Conservation (phyloP, 2,888 invertebrate genomes). For the Ptilodon capucinus region DNA sequence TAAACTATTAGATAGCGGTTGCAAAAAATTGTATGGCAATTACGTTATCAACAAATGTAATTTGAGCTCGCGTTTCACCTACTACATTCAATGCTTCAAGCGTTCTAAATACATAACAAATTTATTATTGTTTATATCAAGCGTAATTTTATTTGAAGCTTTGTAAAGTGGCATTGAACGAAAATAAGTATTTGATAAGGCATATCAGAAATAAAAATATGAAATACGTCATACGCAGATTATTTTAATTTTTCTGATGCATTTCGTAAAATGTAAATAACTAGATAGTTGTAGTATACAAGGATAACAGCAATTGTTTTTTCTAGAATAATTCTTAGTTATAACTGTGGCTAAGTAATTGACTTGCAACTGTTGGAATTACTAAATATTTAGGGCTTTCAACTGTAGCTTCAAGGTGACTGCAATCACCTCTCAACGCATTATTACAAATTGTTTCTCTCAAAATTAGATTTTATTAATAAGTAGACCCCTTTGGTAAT, state of each 20-base stretch:
- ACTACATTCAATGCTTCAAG: too few relatives aligned
- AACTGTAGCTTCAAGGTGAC: conserved; percentile 14
- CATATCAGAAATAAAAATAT: conserved; percentile 1
- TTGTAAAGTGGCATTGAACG: neutral
- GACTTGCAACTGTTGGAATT: conserved; percentile 9
- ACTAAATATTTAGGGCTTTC: conserved; percentile 14
- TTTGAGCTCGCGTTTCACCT: conserved; percentile 13
- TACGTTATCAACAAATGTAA: conserved; percentile 4
- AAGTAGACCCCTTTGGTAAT: too few relatives aligned
- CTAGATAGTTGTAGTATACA: too few relatives aligned
- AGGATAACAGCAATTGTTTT: too few relatives aligned
- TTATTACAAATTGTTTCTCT: neutral
- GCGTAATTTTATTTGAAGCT: neutral
- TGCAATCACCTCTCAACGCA: conserved; percentile 3
- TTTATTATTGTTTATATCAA: neutral
- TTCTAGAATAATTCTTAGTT: too few relatives aligned
- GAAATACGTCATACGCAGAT: neutral
- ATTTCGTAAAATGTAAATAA: too few relatives aligned
- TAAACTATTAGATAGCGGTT: neutral
- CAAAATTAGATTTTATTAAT: too few relatives aligned
- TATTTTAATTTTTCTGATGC: neutral
- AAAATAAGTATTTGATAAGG: neutral
- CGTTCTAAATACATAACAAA: too few relatives aligned
- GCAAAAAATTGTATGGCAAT: conserved; percentile 5
- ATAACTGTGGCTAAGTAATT: neutral